These are phyloP conservation scores for Sycophaga agraensis DNA, from an alignment of 1,140 invertebrate genomes.

Conservation along the genomic window DNA sequence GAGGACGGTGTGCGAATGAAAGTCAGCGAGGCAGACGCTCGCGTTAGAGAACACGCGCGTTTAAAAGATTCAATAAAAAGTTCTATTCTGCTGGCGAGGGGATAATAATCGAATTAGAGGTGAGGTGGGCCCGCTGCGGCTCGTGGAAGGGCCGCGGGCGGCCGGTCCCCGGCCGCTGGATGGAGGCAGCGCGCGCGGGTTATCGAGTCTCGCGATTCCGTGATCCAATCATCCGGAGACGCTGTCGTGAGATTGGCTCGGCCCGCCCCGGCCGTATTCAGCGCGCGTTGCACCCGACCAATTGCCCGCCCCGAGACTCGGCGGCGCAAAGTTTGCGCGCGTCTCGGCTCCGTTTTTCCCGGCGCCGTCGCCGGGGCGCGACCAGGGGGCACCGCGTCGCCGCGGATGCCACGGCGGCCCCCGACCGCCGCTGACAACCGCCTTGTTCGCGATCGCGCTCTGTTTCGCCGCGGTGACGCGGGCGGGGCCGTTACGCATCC, in stretches of 20 bases:
- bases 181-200: slow-evolving; percentile 24
- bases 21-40: not conserved
- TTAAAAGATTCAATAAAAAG: slow-evolving; percentile 38
- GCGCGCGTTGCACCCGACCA: slow-evolving; percentile 46
- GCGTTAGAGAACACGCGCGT: not conserved
- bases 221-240: slow-evolving; percentile 54
- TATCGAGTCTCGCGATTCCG: slow-evolving; percentile 41
- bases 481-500: no score
- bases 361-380: no score
- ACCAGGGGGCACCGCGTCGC: no score
- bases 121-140: not conserved
- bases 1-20: not conserved
- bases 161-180: not conserved
- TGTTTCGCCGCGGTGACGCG: no score
- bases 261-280: slow-evolving; percentile 23
- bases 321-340: not conserved
- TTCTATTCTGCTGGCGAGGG: slow-evolving; percentile 28
- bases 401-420: no score
- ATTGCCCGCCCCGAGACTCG: slow-evolving; percentile 38
- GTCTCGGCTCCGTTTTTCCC: no score
- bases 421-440: no score
- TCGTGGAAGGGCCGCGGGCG: no score
- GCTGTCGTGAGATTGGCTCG: slow-evolving; percentile 52
- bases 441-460: no score
- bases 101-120: no score